Evolutionary conservation across 2,113 vertebrate genomes (phyloP).

Genomic region (Naja naja): DNA sequence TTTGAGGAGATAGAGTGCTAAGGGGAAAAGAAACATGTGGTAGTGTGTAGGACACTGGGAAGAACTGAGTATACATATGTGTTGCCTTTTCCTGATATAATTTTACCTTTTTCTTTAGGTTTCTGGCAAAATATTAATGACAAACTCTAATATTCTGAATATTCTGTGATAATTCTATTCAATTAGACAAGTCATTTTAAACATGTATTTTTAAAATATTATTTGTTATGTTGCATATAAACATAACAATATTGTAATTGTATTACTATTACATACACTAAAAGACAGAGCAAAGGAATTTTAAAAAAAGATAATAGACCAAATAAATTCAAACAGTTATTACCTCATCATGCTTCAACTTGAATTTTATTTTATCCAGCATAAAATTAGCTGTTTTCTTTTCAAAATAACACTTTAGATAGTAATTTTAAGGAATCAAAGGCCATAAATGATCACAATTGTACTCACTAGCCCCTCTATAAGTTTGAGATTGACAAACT

Average conservation of each 20-base stretch:
- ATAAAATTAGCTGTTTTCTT: background rate
- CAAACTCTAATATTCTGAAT: background rate
- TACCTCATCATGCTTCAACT: background rate
- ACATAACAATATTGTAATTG: background rate
- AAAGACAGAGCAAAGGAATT: background rate
- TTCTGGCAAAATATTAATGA: background rate
- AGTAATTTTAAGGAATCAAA: background rate
- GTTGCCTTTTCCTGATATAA: background rate
- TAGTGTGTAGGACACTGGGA: background rate
- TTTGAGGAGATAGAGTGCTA: background rate
- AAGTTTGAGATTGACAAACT: background rate
- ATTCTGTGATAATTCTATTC: background rate
- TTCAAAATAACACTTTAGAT: slow-evolving; percentile 16
- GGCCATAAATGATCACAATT: background rate
- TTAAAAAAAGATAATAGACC: background rate
- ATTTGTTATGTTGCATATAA: background rate
- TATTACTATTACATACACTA: background rate
- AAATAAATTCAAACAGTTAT: slow-evolving; percentile 1
- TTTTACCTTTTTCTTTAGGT: background rate
- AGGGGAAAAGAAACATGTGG: background rate
- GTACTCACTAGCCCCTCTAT: background rate
- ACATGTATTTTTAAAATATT: background rate
- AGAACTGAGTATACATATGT: background rate
- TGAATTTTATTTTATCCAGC: background rate
- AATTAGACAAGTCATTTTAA: background rate